Evolutionary conservation across 2,888 invertebrate genomes (phyloP), one percentile per base, ranked within the genome.

Genomic region (Aspidiotus rigidus): DNA sequence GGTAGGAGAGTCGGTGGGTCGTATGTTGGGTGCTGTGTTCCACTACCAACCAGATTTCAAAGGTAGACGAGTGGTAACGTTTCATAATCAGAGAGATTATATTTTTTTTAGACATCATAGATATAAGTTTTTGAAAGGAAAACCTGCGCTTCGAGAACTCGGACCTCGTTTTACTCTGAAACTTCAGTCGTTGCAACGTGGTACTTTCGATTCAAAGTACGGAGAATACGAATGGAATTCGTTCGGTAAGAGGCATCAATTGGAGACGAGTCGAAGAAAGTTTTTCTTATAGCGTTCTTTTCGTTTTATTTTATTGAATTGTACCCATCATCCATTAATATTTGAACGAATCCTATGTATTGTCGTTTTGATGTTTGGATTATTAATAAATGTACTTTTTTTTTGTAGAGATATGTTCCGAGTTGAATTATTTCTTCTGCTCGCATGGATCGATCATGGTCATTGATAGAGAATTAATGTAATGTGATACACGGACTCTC

Each of bases 81-180:
- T 99, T 78, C 99, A 99, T 79, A 99, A 99, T 81, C 99, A 99
- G 79, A 83, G 99, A 71, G 99, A 99, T 81, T 99, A 91, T 77
- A 93, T 99, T 75, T 99, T 99, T 81, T 97, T 99, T 78, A 85
- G 99, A 70, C 97, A 99, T 79, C 97, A 99, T 79, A 86, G 95
- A 86, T 90, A 75, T 66, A 72, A 69, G 53, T 71, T 72, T 54
- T 44, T 72, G 44, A 70, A 70, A 70, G 70, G 69, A 39, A 63
- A 72, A 44, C 71, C 72, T 75, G 83, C 83, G 16, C 81, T 99
- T 53, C 85, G 90, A 69, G 99, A 99, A 79, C 79, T 99, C n/a
- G 99, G 99, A 0, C 99, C 99, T 0, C 82, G 97, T 73, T 99
- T 99, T 79, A 99, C 99, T 0, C 79, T 99, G 53, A 91, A 91